Base-by-base conservation (phyloP, 1,140 invertebrate species). In the Littorina saxatilis region DNA sequence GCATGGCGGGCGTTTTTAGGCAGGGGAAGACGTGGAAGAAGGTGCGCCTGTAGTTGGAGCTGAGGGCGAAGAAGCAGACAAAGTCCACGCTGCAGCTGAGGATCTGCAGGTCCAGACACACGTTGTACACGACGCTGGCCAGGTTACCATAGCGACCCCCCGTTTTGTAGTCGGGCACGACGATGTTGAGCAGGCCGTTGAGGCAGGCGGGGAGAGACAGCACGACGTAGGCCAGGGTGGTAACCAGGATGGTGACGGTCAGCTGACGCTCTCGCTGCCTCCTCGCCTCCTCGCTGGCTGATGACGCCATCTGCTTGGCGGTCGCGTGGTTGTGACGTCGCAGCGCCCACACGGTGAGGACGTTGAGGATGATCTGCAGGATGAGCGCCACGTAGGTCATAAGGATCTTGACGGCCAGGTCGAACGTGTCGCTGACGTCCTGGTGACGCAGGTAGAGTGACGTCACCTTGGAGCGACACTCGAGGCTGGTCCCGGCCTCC, bases 61-160 rank as follows among this genome's bases (percentile, higher is more conserved):
- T 68, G 13, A 68, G 63, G 37, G 29, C 63, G 32, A 68, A 35
- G 63, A 68, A 68, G 32, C 63, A 68, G 37, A 68, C 27, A 23
- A 68, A 68, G 32, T 68, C 63, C 9, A 68, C 37, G 32, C 63
- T 39, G 63, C 63, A 68, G 63, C 63, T 68, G 13, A 68, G 63
- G 29, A 68, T 15, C 63, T 35, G 29, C 27, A 68, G 32, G 32
- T 68, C 37, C 2, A 37, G 37, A 7, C 32, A 35, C 9, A 39
- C 27, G 29, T 35, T 68, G 63, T 39, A 35, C 4, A 68, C 63
- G 29, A 68, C 63, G 63, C 11, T 9, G 63, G 37, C 29, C 9
- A 68, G 63, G 32, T 68, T 68, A 9, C 9, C 15, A 32, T 68
- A 68, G 13, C n/a, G 29, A 1, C 32, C 37, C 4, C 11, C 13